These are phyloP conservation scores for Pardosa pseudoannulata DNA, from an alignment of 2,888 invertebrate species.

Conservation along the genomic window DNA sequence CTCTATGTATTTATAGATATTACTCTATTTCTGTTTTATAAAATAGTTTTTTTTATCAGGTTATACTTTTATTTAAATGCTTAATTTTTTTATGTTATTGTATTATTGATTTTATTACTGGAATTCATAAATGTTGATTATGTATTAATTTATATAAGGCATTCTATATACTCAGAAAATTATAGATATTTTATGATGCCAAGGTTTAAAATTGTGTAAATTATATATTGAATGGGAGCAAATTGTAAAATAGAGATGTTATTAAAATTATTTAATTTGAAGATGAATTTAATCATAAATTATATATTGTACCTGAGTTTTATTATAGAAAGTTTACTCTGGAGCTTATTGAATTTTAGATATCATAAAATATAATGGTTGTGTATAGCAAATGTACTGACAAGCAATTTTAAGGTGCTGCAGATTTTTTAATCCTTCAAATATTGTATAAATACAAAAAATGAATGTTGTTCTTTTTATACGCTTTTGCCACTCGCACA, in stretches of 20 bases:
- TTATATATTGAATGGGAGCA: slow-evolving; percentile 26
- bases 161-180: slow-evolving; percentile 25
- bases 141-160: slow-evolving; percentile 45
- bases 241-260: slow-evolving; percentile 14
- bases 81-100: slow-evolving; percentile 63
- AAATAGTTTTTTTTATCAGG: slow-evolving; percentile 51
- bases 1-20: slow-evolving; percentile 36
- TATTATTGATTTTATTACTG: slow-evolving; percentile 57
- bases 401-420: slow-evolving; percentile 42
- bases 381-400: slow-evolving; percentile 35
- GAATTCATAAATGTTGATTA: slow-evolving; percentile 18
- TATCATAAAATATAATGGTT: slow-evolving; percentile 35
- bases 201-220: slow-evolving; percentile 1
- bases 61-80: slow-evolving; percentile 54
- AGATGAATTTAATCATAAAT: slow-evolving; percentile 21
- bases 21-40: slow-evolving; percentile 49
- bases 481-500: slow-evolving; percentile 67
- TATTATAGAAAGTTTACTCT: slow-evolving; percentile 5
- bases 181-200: slow-evolving; percentile 18
- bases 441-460: slow-evolving; percentile 28
- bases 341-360: slow-evolving; percentile 27
- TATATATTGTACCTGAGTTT: slow-evolving; percentile 41
- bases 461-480: slow-evolving; percentile 34
- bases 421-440: slow-evolving; percentile 27
- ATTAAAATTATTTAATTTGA: slow-evolving; percentile 51